A percentile compares a stretch with the other conserved stretches of the same genome.
Conservation (phyloP, 2,888 invertebrate genomes). For the Scrobipalpa costella region DNA sequence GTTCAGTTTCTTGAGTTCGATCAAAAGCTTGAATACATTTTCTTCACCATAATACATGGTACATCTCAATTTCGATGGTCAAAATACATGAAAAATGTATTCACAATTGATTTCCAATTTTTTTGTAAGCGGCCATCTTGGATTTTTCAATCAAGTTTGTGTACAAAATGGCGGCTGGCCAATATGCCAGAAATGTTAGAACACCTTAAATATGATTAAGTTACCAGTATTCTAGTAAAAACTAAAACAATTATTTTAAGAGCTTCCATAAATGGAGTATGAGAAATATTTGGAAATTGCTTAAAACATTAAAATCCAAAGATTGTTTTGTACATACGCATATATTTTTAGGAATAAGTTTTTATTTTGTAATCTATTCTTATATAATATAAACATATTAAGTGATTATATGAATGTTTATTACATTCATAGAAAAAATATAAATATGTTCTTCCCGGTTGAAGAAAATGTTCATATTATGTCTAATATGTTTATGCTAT, state of each 20-base stretch:
- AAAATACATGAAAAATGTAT: background rate
- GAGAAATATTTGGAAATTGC: conserved; percentile 7
- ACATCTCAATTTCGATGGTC: conserved; percentile 1
- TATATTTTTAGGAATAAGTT: conserved; percentile 13
- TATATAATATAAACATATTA: background rate
- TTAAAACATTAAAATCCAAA: conserved; percentile 17
- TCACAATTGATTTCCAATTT: too few species aligned
- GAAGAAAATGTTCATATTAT: conserved; percentile 4
- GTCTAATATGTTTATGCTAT: background rate
- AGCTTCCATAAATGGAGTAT: conserved; percentile 18
- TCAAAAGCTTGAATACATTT: background rate
- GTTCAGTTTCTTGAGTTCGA: background rate
- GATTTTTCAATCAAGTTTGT: background rate
- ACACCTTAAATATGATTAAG: background rate
- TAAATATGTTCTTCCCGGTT: background rate
- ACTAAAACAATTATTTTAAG: conserved; percentile 7
- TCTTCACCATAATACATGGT: too few species aligned
- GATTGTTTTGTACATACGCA: conserved; percentile 17
- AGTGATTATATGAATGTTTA: background rate
- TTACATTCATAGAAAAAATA: background rate
- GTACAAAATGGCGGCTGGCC: too few species aligned
- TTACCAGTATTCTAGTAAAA: conserved; percentile 25
- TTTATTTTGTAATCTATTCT: conserved; percentile 9
- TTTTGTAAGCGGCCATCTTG: too few species aligned
- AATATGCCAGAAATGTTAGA: too few species aligned